These are phyloP conservation scores for Pogona vitticeps DNA, from an alignment of 2,113 vertebrate genomes.

Conservation along the genomic window DNA sequence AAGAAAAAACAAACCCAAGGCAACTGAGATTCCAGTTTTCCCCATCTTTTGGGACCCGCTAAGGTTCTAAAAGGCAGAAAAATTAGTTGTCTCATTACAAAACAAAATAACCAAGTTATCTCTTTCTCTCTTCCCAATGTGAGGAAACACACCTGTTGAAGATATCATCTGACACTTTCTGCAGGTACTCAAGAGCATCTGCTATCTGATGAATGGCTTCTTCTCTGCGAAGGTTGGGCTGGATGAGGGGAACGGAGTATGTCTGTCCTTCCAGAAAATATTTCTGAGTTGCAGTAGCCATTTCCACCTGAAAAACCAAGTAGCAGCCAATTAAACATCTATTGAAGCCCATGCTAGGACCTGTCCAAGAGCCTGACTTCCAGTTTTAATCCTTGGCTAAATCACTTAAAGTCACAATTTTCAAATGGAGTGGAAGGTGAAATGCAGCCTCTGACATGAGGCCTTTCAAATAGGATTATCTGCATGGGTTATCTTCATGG, in stretches of 20 bases:
- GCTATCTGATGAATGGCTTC: conserved; percentile 93
- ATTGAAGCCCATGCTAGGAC: not conserved
- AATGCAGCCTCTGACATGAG: not conserved
- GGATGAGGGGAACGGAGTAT: conserved; percentile 91
- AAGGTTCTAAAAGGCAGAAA: not conserved
- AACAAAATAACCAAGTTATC: not conserved
- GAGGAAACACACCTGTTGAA: conserved; percentile 84
- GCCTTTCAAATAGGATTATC: not conserved
- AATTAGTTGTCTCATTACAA: not conserved
- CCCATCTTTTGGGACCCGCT: not conserved
- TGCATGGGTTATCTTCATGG: not conserved
- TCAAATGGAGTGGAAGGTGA: not conserved
- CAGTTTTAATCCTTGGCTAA: not conserved
- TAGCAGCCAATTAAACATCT: not conserved
- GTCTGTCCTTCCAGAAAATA: conserved; percentile 87
- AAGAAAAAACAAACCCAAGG: not conserved
- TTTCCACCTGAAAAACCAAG: conserved; percentile 64
- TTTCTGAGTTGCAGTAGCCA: conserved; percentile 80
- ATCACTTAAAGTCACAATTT: not conserved
- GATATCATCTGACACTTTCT: conserved; percentile 91
- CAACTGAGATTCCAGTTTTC: not conserved
- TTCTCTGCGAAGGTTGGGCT: conserved; percentile 90
- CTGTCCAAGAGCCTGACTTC: not conserved
- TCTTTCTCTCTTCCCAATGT: accelerated
- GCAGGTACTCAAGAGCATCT: conserved; percentile 88